Percentiles rank a stretch among this genome's conserved stretches.
These are phyloP conservation scores for Pogonomyrmex californicus DNA, from an alignment of 1,140 invertebrate genomes.

Conservation along the genomic window DNA sequence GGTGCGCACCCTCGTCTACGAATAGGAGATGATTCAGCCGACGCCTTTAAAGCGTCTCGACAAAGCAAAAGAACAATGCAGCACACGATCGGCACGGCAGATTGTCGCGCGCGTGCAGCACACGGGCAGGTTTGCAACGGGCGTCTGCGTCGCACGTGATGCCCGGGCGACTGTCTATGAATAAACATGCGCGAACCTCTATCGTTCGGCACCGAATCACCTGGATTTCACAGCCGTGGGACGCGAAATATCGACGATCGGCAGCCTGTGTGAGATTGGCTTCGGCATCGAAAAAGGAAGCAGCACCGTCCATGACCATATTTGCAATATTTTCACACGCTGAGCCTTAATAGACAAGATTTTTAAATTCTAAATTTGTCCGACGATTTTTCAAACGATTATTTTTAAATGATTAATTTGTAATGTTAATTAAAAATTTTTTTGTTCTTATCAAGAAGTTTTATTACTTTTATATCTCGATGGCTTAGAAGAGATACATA, in stretches of 20 bases:
- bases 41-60: conserved; percentile 22
- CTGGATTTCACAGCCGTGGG: not conserved
- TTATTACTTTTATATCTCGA: not conserved
- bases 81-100: conserved; percentile 1
- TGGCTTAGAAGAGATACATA: not conserved
- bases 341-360: not conserved
- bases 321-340: not conserved
- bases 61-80: conserved; percentile 61
- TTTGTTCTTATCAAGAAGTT: not conserved
- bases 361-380: too few relatives aligned
- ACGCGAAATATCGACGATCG: not conserved
- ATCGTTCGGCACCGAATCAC: conserved; percentile 14
- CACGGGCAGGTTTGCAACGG: conserved; percentile 4
- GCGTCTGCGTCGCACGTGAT: conserved; percentile 59
- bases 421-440: not conserved
- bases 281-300: not conserved
- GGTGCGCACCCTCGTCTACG: conserved; percentile 35
- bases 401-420: not conserved
- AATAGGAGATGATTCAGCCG: conserved; percentile 69
- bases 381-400: too few relatives aligned
- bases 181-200: conserved; percentile 56
- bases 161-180: conserved; percentile 31
- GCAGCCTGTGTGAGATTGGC: not conserved
- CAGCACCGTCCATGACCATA: not conserved
- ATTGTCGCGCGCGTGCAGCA: not conserved